Evolutionary conservation across 64 coral and sea anemone species (phyloP), one percentile per base, ranked within the genome.

Genomic region (Pocillopora damicornis): DNA sequence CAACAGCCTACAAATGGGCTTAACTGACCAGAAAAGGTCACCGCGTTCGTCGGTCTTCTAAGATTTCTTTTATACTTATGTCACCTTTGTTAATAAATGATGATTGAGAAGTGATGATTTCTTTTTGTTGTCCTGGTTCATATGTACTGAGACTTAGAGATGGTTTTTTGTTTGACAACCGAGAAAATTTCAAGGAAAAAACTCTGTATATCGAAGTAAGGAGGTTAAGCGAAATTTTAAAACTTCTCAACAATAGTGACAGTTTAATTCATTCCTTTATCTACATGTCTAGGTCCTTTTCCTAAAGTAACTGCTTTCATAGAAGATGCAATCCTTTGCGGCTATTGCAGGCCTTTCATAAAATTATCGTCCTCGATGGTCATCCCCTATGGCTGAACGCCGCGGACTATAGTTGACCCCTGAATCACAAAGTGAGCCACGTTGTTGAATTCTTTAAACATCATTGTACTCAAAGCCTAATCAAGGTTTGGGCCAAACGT

Each of bases 51-150:
- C 75, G 15, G 18, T 71, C n/a, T 71, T 11, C 11, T 71, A 5
- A 71, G 67, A 71, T 71, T 71, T 23, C 67, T 71, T 71, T 71
- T 20, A 71, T 71, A 71, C 20, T 71, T 71, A 25, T 71, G 67
- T 71, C 67, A 71, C 67, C 67, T 20, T 71, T 71, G 22, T 23
- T 20, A 26, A 30, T 23, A 26, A 23, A 25, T 9, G 67, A 71
- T 8, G 22, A 25, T 8, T 20, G 20, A 71, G 67, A 71, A 30
- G 25, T 71, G 18, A 11, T 0, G 1, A 71, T 71, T 23, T 71
- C 20, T 71, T 71, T 11, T 71, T 71, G 42, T 51, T 51, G 7
- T 51, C 42, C 42, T 4, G 42, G 42, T 51, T 0, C 7, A 51
- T 51, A 51, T 1, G 2, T 51, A 51, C 42, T 51, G 42, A 51